Evolutionary conservation across 2,888 invertebrate genomes (phyloP).

Genomic region (Serrognathus titanus): DNA sequence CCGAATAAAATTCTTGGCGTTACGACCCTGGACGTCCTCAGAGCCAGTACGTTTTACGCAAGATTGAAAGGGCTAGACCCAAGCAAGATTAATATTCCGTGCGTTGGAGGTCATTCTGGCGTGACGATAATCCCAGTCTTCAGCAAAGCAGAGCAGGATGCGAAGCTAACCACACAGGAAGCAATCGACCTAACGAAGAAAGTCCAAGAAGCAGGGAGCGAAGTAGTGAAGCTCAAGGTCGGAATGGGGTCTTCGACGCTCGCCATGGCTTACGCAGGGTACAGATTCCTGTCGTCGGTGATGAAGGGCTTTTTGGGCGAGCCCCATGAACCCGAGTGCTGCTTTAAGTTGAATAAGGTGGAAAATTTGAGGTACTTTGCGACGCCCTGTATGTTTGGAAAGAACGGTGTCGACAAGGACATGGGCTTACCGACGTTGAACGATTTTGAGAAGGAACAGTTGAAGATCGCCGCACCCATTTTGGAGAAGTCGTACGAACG

Average conservation of each 20-base stretch:
- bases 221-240: constrained; percentile 89
- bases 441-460: constrained; percentile 72
- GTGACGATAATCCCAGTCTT: constrained; percentile 93
- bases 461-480: constrained; percentile 83
- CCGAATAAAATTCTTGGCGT: constrained; percentile 91
- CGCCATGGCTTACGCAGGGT: constrained; percentile 94
- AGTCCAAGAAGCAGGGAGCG: constrained; percentile 96
- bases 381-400: constrained; percentile 80
- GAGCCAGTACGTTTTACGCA: constrained; percentile 87
- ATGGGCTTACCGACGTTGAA: constrained; percentile 81
- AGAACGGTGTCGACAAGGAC: constrained; percentile 85
- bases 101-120: constrained; percentile 95
- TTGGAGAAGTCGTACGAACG: constrained; percentile 87
- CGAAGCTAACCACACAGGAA: constrained; percentile 66
- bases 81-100: constrained; percentile 74
- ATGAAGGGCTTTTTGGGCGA: constrained; percentile 81
- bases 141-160: constrained; percentile 75
- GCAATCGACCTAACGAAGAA: constrained; percentile 79
- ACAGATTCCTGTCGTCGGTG: constrained; percentile 77
- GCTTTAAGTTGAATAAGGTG: constrained; percentile 75
- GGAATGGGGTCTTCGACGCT: constrained; percentile 95
- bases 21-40: constrained; percentile 92
- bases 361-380: constrained; percentile 89
- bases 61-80: constrained; percentile 84
- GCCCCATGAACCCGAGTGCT: constrained; percentile 80